phyloP scores from a whole-genome alignment of 2,888 invertebrate species.

The Protula sp. region DNA sequence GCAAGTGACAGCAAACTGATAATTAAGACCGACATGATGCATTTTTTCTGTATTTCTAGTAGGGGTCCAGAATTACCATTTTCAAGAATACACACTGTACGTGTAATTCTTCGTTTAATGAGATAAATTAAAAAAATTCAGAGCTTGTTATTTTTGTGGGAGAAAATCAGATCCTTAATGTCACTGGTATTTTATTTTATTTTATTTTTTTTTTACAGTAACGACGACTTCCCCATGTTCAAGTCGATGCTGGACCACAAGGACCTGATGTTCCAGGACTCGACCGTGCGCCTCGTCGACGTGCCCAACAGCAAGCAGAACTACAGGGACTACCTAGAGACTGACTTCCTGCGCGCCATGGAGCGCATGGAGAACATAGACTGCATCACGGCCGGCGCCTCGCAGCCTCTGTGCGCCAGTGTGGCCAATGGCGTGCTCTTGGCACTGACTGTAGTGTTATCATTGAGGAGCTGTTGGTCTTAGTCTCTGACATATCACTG shows the following conservation, averaged over 20 bases:
- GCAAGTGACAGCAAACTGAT: not conserved
- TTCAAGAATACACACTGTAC: no score
- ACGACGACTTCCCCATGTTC: slow-evolving; percentile 79
- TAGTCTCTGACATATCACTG: not conserved
- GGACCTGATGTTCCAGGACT: slow-evolving; percentile 93
- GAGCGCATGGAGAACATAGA: slow-evolving; percentile 23
- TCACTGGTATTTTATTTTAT: no score
- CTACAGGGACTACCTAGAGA: slow-evolving; percentile 41
- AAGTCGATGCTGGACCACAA: slow-evolving; percentile 69
- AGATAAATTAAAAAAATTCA: no score
- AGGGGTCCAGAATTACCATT: no score
- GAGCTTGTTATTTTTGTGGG: no score
- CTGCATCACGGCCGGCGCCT: slow-evolving; percentile 16
- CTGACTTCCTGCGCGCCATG: slow-evolving; percentile 26
- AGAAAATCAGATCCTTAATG: no score
- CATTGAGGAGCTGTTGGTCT: no score
- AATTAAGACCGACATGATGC: no score
- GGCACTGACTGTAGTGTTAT: not conserved
- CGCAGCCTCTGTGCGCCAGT: not conserved
- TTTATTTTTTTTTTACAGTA: slow-evolving; percentile 34
- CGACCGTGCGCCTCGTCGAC: slow-evolving; percentile 77
- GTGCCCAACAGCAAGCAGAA: slow-evolving; percentile 60
- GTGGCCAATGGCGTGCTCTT: not conserved
- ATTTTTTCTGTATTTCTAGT: no score
- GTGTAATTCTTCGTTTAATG: no score